Evolutionary conservation across 2,888 invertebrate genomes (phyloP).

Genomic region (Drosophila mettleri): DNA sequence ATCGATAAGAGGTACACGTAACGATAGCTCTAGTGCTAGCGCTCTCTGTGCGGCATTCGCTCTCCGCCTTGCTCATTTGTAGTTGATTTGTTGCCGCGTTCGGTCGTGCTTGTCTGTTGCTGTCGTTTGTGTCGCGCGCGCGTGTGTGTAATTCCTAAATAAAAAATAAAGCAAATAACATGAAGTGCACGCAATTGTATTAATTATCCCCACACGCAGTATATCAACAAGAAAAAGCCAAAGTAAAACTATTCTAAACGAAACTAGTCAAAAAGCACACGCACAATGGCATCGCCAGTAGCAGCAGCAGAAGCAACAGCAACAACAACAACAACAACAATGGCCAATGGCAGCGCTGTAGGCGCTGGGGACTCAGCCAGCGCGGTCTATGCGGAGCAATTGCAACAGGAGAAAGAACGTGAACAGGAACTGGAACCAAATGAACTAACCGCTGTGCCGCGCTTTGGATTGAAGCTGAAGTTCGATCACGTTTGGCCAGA

Average conservation of each 20-base stretch:
- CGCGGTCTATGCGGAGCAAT: conserved; percentile 78
- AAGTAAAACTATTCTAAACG: conserved; percentile 23
- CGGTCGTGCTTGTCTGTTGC: conserved; percentile 20
- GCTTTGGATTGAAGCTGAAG: conserved; percentile 90
- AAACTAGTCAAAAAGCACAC: conserved; percentile 40
- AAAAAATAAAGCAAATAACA: conserved; percentile 39
- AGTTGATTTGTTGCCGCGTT: conserved; percentile 33
- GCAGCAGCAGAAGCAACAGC: conserved; percentile 5
- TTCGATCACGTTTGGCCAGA: conserved; percentile 91
- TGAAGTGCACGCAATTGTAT: conserved; percentile 56
- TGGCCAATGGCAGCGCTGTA: conserved; percentile 45
- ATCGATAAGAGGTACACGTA: conserved; percentile 24
- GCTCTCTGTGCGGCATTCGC: background rate
- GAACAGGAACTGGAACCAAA: conserved; percentile 52
- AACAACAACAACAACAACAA: conserved; percentile 24
- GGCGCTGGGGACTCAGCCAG: conserved; percentile 77
- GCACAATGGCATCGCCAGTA: conserved; percentile 38
- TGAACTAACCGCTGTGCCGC: conserved; percentile 86
- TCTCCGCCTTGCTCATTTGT: conserved; percentile 23
- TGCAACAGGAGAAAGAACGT: conserved; percentile 42
- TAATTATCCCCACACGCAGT: conserved; percentile 28
- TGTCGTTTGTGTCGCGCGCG: conserved; percentile 27
- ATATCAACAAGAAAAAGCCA: conserved; percentile 4
- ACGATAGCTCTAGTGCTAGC: conserved; percentile 10
- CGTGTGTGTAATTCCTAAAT: conserved; percentile 29